Percentiles rank a stretch among this genome's conserved stretches.
Conservation (phyloP, 2,113 vertebrate species). For the Acrocephalus kingi region DNA sequence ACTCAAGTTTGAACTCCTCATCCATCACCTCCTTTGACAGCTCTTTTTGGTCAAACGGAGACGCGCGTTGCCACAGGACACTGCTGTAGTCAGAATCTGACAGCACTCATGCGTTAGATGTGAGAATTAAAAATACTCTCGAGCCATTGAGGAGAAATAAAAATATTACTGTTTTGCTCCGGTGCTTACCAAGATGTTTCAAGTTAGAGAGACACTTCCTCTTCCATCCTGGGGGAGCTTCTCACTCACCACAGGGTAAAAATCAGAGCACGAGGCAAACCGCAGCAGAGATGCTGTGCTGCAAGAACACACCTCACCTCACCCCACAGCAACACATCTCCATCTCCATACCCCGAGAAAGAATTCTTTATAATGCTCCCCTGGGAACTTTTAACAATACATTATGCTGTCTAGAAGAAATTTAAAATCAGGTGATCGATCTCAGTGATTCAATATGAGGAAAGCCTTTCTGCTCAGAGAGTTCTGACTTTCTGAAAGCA, state of each 20-base stretch:
- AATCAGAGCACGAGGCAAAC: background rate
- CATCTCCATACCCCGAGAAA: background rate
- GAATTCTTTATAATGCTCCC: background rate
- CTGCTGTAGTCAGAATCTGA: background rate
- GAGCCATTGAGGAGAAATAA: background rate
- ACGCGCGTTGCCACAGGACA: background rate
- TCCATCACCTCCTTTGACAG: background rate
- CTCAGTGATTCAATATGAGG: background rate
- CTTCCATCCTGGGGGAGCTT: background rate
- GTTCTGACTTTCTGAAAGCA: background rate
- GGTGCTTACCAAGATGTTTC: background rate
- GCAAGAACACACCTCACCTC: background rate
- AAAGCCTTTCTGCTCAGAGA: background rate
- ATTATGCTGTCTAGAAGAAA: background rate
- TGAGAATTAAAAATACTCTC: background rate
- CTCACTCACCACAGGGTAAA: background rate
- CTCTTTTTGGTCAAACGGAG: background rate
- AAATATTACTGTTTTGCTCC: background rate
- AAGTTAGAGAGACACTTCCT: background rate
- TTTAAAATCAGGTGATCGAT: background rate
- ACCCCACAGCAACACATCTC: background rate
- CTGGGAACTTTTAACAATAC: background rate
- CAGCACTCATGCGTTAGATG: background rate
- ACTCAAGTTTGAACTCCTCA: background rate
- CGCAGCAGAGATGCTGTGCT: background rate